Evolutionary conservation across 2,888 invertebrate genomes (phyloP), one percentile per base, ranked within the genome.

Genomic region (Leucophenga montana): DNA sequence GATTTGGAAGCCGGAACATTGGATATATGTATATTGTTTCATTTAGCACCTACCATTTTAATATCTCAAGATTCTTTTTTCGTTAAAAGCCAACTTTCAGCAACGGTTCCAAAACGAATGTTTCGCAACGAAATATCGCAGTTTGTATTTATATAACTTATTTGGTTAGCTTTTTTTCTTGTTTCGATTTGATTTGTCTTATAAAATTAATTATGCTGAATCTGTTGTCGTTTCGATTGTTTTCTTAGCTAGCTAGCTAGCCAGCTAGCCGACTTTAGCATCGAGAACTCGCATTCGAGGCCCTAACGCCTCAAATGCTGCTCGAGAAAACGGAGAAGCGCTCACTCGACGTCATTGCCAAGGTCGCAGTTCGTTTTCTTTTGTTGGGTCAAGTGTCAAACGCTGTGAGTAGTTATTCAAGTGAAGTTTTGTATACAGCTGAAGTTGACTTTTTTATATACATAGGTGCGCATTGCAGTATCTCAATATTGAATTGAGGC

Each of bases 361-460:
- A 82, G 81, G 81, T 71, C 73, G 69, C 69, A 69, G 78, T 76
- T 71, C 71, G 83, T 78, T 84, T 78, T 78, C 77, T 79, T n/a
- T 27, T 48, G 62, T 64, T 64, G 83, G 81, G 84, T 82, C 81
- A 82, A 81, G 81, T 82, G 84, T 82, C 27, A 27, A 27, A 27
- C 2, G 27, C 27, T 27, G 27, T 4, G n/a, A n/a, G 27, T 27
- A 27, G 27, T 27, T 27, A 27, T 27, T 27, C n/a, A n/a, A n/a
- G n/a, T n/a, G n/a, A 4, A 27, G 27, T 27, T 27, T n/a, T n/a
- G n/a, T n/a, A 27, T 27, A 27, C 27, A 27, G 27, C 27, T 27
- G 27, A 27, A 27, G 4, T 27, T 27, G 27, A 3, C 2, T 2
- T 27, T 27, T 27, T n/a, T n/a, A n/a, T n/a, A n/a, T 2, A 27